phyloP scores from a whole-genome alignment of 2,888 invertebrate species.

The Balanococcus diminutus region DNA sequence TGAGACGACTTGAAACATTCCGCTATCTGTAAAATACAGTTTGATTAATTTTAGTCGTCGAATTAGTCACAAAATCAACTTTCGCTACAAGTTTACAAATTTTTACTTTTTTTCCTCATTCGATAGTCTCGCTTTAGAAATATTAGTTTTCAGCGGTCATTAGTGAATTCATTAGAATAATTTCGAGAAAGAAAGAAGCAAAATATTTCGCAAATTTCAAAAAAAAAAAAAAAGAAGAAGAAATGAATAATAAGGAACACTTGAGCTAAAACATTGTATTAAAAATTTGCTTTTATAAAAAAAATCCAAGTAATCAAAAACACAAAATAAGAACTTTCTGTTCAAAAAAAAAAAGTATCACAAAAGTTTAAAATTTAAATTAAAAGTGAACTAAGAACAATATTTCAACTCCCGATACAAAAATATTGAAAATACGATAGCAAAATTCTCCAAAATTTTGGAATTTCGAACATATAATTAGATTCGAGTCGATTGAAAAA shows the following conservation, averaged over 20 bases:
- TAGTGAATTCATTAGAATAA: not conserved
- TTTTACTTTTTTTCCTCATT: not conserved
- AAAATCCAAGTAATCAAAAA: not conserved
- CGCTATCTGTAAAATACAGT: constrained; percentile 46
- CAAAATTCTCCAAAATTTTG: too few species aligned
- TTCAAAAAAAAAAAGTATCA: not conserved
- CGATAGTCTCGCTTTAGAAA: not conserved
- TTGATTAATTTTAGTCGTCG: not conserved
- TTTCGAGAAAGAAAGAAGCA: not conserved
- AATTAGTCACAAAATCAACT: not conserved
- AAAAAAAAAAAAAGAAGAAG: too few species aligned
- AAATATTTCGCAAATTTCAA: not conserved
- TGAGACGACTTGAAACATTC: constrained; percentile 44
- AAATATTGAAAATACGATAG: too few species aligned
- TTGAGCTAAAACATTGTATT: not conserved
- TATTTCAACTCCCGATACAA: not conserved
- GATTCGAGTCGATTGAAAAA: too few species aligned
- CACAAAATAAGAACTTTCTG: not conserved
- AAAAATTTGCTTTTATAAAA: not conserved
- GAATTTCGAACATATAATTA: too few species aligned
- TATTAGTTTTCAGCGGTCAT: not conserved
- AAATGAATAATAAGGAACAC: not conserved
- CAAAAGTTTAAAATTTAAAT: not conserved
- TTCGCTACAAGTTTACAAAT: too few species aligned
- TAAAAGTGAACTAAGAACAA: not conserved